Percentiles rank a stretch among this genome's conserved stretches.
Conservation (phyloP, 1,140 invertebrate genomes). For the Drosophila mayri region DNA sequence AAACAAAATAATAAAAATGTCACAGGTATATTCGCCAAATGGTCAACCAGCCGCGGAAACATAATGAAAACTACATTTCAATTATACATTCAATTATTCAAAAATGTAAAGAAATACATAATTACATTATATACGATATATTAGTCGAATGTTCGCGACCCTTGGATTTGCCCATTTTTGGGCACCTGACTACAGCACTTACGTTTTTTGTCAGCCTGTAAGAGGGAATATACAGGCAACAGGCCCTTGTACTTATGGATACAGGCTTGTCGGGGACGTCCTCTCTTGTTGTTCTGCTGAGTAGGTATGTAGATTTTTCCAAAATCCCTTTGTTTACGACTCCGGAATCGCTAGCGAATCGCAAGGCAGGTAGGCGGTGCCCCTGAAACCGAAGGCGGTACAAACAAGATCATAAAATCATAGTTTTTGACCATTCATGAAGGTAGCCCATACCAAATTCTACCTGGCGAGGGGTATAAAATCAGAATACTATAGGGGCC, state of each 20-base stretch:
- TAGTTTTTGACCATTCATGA: slow-evolving; percentile 55
- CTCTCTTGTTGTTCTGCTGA: not conserved
- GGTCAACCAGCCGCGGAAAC: too few species aligned
- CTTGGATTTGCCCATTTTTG: not conserved
- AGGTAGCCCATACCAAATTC: not conserved
- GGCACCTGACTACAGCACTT: not conserved
- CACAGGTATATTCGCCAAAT: too few species aligned
- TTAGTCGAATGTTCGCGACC: not conserved
- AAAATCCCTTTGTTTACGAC: slow-evolving; percentile 71
- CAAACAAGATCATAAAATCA: slow-evolving; percentile 65
- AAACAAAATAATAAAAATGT: too few species aligned
- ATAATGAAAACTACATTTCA: too few species aligned
- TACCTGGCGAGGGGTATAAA: slow-evolving; percentile 53
- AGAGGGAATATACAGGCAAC: not conserved
- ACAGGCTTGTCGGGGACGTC: not conserved
- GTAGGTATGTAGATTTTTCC: slow-evolving; percentile 5
- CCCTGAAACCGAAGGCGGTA: not conserved
- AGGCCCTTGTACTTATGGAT: not conserved
- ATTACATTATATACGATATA: not conserved
- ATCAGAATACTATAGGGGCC: not conserved
- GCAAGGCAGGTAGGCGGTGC: slow-evolving; percentile 31
- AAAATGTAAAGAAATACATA: not conserved
- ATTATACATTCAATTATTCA: not conserved
- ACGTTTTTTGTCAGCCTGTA: not conserved
- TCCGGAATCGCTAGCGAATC: not conserved